Evolutionary conservation across 2,797 vertebrate species (phyloP), one percentile per base, ranked within the genome.

Genomic region (Sebastolobus alascanus): DNA sequence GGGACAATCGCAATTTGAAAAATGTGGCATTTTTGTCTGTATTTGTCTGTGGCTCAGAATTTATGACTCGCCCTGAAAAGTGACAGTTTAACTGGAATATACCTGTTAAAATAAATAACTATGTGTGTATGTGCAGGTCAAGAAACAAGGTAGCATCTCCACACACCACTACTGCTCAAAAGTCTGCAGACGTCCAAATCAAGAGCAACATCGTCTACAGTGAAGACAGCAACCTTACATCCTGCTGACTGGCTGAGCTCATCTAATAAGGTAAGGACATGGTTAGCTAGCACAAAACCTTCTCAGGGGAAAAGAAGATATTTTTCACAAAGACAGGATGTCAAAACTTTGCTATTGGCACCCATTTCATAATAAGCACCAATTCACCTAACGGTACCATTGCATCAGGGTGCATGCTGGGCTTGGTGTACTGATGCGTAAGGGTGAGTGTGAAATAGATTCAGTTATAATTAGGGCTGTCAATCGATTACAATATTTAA

Each of bases 71-170:
- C 18, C 2, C 10, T 58, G 4, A 54, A 73, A 60, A 58, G 50
- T n/a, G 20, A 14, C 27, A 46, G 25, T 25, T 52, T 35, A 64
- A 22, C 22, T 6, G 6, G 10, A 6, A 29, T 27, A 38, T 40
- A 38, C 10, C n/a, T 38, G 43, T 74, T 29, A 10, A 60, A 65
- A 75, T 60, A 8, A 66, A 58, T 54, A 25, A 68, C 20, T 35
- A 20, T 25, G 67, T 69, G 35, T 40, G 2, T 64, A 38, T 63
- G 16, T 73, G 72, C 64, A 81, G 75, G 80, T 79, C 27, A 84
- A 66, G 37, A n/a, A 60, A 11, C 18, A 10, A 37, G 27, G 25
- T 16, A 27, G 3, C 20, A 37, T 75, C 31, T 74, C 14, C 7
- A 63, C 52, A 61, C 10, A 11, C 4, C 18, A 4, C 43, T 25